Evolutionary conservation across 2,797 vertebrate genomes (phyloP), one percentile per base, ranked within the genome.

Genomic region (Decapterus maruadsi): DNA sequence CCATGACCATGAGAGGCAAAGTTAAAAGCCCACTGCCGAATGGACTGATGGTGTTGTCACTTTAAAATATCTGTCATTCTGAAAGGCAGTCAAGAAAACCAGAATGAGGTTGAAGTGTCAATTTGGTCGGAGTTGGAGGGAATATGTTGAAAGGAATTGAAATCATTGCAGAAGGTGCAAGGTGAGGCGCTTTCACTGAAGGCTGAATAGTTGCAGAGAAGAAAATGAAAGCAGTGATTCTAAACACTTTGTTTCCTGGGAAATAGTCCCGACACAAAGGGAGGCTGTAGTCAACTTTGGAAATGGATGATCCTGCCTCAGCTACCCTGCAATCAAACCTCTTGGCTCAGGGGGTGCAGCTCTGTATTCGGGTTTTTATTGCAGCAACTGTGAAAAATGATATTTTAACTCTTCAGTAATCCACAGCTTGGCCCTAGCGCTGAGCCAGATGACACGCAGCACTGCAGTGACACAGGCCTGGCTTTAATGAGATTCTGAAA

Each of bases 401-500:
- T 64, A 51, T 17, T 64, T 57, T 38, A 64, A 68, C 65, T 72
- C 59, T 55, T 70, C 17, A 34, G 45, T 62, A 63, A 68, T 68
- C 71, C 42, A 56, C 57, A 38, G 56, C 50, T 17, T 54, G 77
- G 53, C 53, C 45, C 29, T 53, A 36, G 45, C 13, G 36, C 53
- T 68, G 26, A 45, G 54, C 45, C 59, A 53, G 57, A 68, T 57
- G 65, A 68, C 29, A 22, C 10, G 65, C 65, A 54, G 53, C n/a
- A 51, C 6, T 14, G 45, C 66, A 38, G 51, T 2, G 1, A 40
- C 51, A 63, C 40, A 56, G 40, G 17, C 38, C 2, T 26, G 42
- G 43, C 60, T 59, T 64, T 80, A 75, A 75, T 73, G 70, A 73
- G 69, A 73, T 73, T 73, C 58, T 53, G 58, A 62, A 73, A 64